These are phyloP conservation scores for Axea sp. DNA, from an alignment of 2,888 invertebrate species.

Conservation along the genomic window DNA sequence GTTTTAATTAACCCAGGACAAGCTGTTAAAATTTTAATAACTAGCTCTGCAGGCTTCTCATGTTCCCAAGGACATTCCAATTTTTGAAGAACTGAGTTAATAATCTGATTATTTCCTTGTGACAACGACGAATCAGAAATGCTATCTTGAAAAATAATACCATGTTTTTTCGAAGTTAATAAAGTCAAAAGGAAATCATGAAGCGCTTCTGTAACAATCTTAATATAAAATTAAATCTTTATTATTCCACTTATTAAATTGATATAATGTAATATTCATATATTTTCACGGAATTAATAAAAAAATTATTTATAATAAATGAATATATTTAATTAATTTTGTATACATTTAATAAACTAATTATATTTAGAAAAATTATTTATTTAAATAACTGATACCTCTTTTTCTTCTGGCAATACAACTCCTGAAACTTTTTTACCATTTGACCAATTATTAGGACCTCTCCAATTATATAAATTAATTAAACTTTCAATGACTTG, in stretches of 20 bases:
- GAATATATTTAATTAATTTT: constrained; percentile 6
- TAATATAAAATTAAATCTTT: constrained; percentile 24
- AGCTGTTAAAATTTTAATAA: constrained; percentile 83
- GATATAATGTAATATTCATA: not conserved
- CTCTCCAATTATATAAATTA: constrained; percentile 87
- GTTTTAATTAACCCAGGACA: constrained; percentile 87
- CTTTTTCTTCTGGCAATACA: constrained; percentile 78
- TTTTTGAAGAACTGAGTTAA: constrained; percentile 83
- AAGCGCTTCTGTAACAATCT: constrained; percentile 81
- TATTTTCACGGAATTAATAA: constrained; percentile 19
- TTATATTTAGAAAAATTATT: no score
- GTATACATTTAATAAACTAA: not conserved
- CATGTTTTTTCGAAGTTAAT: constrained; percentile 87
- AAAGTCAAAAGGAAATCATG: constrained; percentile 87
- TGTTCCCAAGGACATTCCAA: constrained; percentile 86
- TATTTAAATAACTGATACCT: constrained; percentile 68
- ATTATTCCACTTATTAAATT: no score
- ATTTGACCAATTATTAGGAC: constrained; percentile 81
- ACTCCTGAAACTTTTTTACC: constrained; percentile 73
- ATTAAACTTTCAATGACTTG: constrained; percentile 84
- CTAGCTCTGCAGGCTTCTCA: constrained; percentile 83
- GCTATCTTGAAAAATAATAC: constrained; percentile 88
- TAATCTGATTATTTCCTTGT: constrained; percentile 82
- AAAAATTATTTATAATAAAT: constrained; percentile 5
- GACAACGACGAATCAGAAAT: constrained; percentile 82